phyloP scores from a whole-genome alignment of 1,140 invertebrate species.

The Zaprionus vittiger region DNA sequence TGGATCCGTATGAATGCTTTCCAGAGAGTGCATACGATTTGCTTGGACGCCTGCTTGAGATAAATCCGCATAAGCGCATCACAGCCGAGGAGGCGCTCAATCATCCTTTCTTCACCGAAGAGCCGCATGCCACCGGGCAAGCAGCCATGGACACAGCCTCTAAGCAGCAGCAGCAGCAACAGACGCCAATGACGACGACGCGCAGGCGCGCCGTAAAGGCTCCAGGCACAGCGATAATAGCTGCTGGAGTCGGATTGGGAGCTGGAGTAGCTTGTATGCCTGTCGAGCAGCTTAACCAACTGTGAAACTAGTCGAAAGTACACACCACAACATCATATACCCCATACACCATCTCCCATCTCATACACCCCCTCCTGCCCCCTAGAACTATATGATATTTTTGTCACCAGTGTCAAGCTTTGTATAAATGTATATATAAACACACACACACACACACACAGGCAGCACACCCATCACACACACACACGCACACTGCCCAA shows the following conservation, averaged over 20 bases:
- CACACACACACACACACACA: constrained; percentile 24
- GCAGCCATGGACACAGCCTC: neutral
- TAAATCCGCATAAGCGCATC: constrained; percentile 99
- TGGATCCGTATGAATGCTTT: constrained; percentile 76
- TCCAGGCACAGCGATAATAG: constrained; percentile 4
- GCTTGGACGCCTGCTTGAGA: constrained; percentile 99
- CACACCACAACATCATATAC: neutral
- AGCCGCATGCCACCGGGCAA: constrained; percentile 21
- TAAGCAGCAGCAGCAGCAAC: neutral
- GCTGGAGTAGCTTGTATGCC: neutral
- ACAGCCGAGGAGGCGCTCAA: constrained; percentile 98
- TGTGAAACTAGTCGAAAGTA: constrained; percentile 68
- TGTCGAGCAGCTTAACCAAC: constrained; percentile 47
- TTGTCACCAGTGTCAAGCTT: constrained; percentile 27
- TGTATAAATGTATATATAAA: constrained; percentile 39
- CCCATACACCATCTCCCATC: neutral
- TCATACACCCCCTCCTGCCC: neutral
- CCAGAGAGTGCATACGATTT: constrained; percentile 94
- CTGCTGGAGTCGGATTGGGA: constrained; percentile 8
- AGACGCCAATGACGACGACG: neutral
- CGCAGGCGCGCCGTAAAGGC: constrained; percentile 27
- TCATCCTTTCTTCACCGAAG: constrained; percentile 90
- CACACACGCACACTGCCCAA: neutral
- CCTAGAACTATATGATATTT: constrained; percentile 17
- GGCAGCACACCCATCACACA: neutral